Evolutionary conservation across 2,797 vertebrate species (phyloP), one percentile per base, ranked within the genome.

Genomic region (Sebastes steindachneri): DNA sequence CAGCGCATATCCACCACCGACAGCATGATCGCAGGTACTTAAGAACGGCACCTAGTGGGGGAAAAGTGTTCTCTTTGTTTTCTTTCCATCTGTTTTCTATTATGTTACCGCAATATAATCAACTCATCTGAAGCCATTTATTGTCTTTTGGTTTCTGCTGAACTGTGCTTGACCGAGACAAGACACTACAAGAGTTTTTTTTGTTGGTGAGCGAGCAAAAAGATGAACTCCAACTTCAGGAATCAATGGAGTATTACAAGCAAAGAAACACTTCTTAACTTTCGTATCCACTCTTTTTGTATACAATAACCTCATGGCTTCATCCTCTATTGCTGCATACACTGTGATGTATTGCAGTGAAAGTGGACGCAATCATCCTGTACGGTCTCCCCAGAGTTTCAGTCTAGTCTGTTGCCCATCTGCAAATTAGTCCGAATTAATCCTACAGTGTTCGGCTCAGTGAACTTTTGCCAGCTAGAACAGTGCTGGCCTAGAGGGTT

Each of bases 11-110:
- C 97, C 78, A 95, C 89, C 80, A 96, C 95, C 7, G 97, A 99
- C 93, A 97, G 89, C 91, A 98, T 99, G 97, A 99, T 99, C 31
- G 98, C 98, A 97, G 99, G 99, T 99, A 95, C 72, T n/a, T 9
- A 1, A 33, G 21, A 41, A 9, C 26, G 17, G 5, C 37, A 28
- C 11, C 29, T 25, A 12, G 4, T 25, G 15, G 3, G 10, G 10
- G 26, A 33, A 41, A 78, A 21, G 7, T 26, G 19, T 19, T 28
- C 1, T 54, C 37, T 41, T 17, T 11, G 9, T 31, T 80, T 55
- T 25, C 17, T 66, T 12, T 29, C 7, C 9, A 17, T 54, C 33
- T 7, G 29, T 72, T 70, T 63, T 31, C 10, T 65, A 0, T 19
- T 23, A 4, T 7, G 5, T 37, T 29, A 45, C 4, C 0, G 11